phyloP scores from a whole-genome alignment of 2,888 invertebrate species.

The Athalia rosae region DNA sequence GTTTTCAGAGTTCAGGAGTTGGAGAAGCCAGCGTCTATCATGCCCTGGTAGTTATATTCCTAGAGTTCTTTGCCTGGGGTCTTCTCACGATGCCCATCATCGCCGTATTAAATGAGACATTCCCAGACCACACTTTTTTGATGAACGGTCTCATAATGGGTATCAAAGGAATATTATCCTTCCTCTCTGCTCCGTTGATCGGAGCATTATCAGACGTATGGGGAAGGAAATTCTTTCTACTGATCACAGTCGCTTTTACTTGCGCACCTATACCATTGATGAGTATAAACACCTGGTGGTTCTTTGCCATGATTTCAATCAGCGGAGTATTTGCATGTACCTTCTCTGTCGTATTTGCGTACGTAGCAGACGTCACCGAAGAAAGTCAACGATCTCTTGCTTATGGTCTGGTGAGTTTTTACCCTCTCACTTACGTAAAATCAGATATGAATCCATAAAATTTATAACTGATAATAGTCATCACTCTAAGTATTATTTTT shows the following conservation, averaged over 20 bases:
- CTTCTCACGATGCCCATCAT: conserved; percentile 98
- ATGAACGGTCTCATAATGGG: conserved; percentile 99
- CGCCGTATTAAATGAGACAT: conserved; percentile 93
- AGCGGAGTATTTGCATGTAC: conserved; percentile 99
- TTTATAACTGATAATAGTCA: too few species aligned
- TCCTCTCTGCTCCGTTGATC: conserved; percentile 96
- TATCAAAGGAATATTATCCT: conserved; percentile 97
- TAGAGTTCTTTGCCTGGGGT: conserved; percentile 99
- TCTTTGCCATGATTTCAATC: conserved; percentile 99
- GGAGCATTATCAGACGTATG: conserved; percentile 98
- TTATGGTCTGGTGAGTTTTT: conserved; percentile 87
- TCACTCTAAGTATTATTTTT: neutral
- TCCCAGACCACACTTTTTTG: conserved; percentile 98
- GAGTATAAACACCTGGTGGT: conserved; percentile 99
- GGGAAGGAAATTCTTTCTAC: conserved; percentile 98
- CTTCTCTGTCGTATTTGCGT: conserved; percentile 99
- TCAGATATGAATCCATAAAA: too few species aligned
- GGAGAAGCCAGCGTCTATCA: conserved; percentile 98
- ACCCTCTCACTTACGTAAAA: too few species aligned
- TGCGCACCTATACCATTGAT: conserved; percentile 99
- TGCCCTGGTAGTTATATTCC: conserved; percentile 98
- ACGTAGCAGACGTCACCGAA: conserved; percentile 99
- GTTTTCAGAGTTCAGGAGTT: conserved; percentile 86
- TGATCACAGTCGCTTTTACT: conserved; percentile 98
- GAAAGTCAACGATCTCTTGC: conserved; percentile 96